Conservation (phyloP, 1,140 invertebrate genomes). For the Lepidurus apus region DNA sequence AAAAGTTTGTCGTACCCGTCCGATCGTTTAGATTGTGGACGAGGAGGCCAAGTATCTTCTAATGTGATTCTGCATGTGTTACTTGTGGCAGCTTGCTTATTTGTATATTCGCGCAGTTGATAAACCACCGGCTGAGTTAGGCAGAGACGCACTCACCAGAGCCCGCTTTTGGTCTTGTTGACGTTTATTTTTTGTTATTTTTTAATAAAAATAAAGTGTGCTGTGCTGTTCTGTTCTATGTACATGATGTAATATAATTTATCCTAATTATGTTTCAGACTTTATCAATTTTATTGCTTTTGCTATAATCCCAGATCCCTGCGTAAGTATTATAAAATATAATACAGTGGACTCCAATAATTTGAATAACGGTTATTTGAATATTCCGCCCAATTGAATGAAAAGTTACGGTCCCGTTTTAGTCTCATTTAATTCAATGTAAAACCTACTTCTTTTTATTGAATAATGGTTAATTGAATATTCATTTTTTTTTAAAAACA, state of each 20-base stretch:
- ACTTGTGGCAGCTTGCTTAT: conserved; percentile 32
- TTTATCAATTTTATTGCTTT: too few species aligned
- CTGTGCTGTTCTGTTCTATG: background rate
- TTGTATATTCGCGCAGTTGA: conserved; percentile 31
- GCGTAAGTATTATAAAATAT: too few species aligned
- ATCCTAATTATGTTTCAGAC: background rate
- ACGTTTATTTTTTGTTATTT: background rate
- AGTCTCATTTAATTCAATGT: too few species aligned
- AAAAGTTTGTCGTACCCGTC: conserved; percentile 3
- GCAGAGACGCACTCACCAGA: background rate
- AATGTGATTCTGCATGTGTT: background rate
- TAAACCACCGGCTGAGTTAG: background rate
- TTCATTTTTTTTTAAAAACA: too few species aligned
- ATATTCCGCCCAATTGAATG: too few species aligned
- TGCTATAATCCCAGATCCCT: too few species aligned
- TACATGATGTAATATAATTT: conserved; percentile 17
- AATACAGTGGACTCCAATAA: too few species aligned
- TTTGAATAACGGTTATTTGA: too few species aligned
- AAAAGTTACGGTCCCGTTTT: too few species aligned
- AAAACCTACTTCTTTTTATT: too few species aligned
- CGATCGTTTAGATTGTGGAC: conserved; percentile 6
- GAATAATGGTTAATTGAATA: too few species aligned
- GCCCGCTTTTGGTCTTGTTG: background rate
- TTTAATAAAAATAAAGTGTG: background rate
- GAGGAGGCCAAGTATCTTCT: conserved; percentile 19